phyloP scores from a whole-genome alignment of 64 coral and sea anemone species.

The Actinia equina region DNA sequence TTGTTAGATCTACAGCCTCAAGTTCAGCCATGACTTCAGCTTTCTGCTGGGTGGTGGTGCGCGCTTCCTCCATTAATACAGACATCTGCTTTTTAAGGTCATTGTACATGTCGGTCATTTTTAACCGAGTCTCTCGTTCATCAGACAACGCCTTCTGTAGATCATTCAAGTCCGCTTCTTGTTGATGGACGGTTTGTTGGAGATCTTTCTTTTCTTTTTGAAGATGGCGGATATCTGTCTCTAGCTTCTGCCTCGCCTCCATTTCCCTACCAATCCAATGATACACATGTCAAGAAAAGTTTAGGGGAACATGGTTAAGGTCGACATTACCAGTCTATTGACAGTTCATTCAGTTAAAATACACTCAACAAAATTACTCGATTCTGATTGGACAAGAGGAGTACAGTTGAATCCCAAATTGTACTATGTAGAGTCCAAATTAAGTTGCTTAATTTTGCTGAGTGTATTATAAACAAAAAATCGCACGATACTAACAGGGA shows the following conservation, averaged over 20 bases:
- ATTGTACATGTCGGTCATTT: conserved; percentile 66
- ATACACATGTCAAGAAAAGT: too few species aligned
- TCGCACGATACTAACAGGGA: too few species aligned
- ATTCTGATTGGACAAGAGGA: too few species aligned
- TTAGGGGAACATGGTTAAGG: too few species aligned
- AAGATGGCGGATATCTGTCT: conserved; percentile 71
- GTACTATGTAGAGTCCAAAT: too few species aligned
- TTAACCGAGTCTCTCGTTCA: conserved; percentile 64
- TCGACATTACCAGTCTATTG: too few species aligned
- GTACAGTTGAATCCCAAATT: too few species aligned
- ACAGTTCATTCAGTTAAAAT: too few species aligned
- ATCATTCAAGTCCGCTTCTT: conserved; percentile 70
- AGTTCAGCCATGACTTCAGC: conserved; percentile 78
- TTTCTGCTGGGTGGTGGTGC: conserved; percentile 65
- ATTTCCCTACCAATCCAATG: conserved; percentile 59
- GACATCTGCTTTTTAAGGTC: conserved; percentile 81
- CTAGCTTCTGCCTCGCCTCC: conserved; percentile 76
- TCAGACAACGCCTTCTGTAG: conserved; percentile 77
- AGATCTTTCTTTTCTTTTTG: conserved; percentile 69
- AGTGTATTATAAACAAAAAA: too few species aligned
- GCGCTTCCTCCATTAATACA: conserved; percentile 66
- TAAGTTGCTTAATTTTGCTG: too few species aligned
- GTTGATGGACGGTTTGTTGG: conserved; percentile 54
- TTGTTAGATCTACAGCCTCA: conserved; percentile 78
- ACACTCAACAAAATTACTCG: too few species aligned